Base-by-base conservation (phyloP, 2,888 invertebrate genomes). In the Cremastinae sp. region DNA sequence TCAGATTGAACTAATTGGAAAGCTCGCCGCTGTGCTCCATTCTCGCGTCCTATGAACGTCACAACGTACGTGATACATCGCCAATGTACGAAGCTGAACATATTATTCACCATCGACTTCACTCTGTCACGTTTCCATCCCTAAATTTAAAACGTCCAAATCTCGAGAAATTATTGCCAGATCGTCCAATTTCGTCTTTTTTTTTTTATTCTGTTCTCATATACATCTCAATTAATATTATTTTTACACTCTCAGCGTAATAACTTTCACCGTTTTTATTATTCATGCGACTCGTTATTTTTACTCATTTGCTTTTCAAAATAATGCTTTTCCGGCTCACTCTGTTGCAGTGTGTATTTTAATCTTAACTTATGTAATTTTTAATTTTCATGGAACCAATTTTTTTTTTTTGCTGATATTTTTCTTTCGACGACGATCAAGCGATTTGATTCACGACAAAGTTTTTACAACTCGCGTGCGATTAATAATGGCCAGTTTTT, bases 1-100 rank as follows among this genome's bases (percentile, higher is more conserved):
- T 72, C 58, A 54, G 58, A 76, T 72, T 64, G 75, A 58, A 72
- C 72, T 76, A 76, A 76, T 76, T 76, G 66, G 75, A 72, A 76
- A 72, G 62, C 74, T 62, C 20, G 59, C 62, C 20, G 59, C 62
- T 45, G 53, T 56, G 62, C 34, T 28, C 28, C 28, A 28, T 28
- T 65, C 61, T n/a, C 20, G 34, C 54, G 43, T 43, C 4, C 38
- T 68, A 62, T 64, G 58, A 76, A 45, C 51, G 51, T 53, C 53
- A 62, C 58, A 72, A 72, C 68, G 51, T 34, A 47, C 61, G 54
- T 66, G 43, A 43, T 53, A 49, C 70, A 53, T 53, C 53, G 20
- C 12, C 41, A 12, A 65, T 20, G 16, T 28, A 14, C 41, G n/a
- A 14, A 43, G 14, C 53, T n/a, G 22, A n/a, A 28, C 38, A 20